Evolutionary conservation across 1,140 invertebrate species (phyloP), one percentile per base, ranked within the genome.

Genomic region (Zaprionus africanus): DNA sequence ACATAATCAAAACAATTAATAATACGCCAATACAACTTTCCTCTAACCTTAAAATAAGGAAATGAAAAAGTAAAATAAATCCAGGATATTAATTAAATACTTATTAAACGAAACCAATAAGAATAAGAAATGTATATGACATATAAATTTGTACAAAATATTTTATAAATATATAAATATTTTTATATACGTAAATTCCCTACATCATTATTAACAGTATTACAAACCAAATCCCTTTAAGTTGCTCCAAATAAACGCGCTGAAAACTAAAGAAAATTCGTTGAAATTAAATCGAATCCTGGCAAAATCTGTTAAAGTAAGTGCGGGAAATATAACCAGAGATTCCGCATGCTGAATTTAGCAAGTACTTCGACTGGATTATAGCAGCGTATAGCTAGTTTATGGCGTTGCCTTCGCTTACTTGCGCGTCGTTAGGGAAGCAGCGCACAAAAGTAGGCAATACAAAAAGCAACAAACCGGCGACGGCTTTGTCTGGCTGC

Each of bases 401-500:
- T 51, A 66, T 58, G 54, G 19, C 26, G 22, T 24, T 22, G 19
- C n/a, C 57, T 59, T 43, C 28, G 19, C 31, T 19, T 38, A 56
- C 19, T 53, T 74, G 58, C 61, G 51, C 46, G 58, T 56, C 57
- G 61, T 22, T 49, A 66, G 38, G 34, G 34, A 57, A 28, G 62
- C 41, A 1, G 41, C 79, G 54, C 82, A 79, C 83, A 79, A 87
- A 86, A 68, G 82, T 88, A 81, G 84, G 83, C 83, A 87, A 87
- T 58, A 78, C 68, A 79, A 82, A 78, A 72, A 66, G 61, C 73
- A 66, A 60, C 38, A 65, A 71, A 63, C 64, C 31, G 57, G 15
- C 12, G 38, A n/a, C 26, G 43, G 46, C 46, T 51, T 24, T 24
- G 46, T 51, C 11, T 51, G 19, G 7, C 19, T 22, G 46, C 17